Conservation (phyloP, 2,113 vertebrate genomes). For the Pseudorhombus dupliciocellatus region DNA sequence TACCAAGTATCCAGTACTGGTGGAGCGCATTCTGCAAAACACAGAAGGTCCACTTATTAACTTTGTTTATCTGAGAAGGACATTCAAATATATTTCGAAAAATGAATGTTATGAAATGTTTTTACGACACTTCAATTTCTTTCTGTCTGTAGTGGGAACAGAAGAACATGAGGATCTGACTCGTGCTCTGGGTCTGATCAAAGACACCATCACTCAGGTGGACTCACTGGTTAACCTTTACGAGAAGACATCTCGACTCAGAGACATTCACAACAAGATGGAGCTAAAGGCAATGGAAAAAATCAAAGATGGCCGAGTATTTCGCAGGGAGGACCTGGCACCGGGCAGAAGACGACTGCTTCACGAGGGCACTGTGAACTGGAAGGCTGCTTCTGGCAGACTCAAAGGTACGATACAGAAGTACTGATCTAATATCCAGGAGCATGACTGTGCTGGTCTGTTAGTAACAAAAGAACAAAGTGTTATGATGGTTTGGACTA, state of each 20-base stretch:
- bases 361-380: constrained; percentile 88
- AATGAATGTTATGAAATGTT: neutral
- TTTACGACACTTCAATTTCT: neutral
- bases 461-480: neutral
- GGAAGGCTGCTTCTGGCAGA: constrained; percentile 91
- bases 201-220: constrained; percentile 88
- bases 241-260: constrained; percentile 87
- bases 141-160: constrained; percentile 78
- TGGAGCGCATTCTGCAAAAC: constrained; percentile 92
- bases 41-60: constrained; percentile 84
- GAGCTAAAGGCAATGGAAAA: constrained; percentile 89
- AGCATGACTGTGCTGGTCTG: neutral
- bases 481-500: neutral
- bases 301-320: constrained; percentile 88
- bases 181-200: constrained; percentile 87
- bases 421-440: neutral
- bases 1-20: constrained; percentile 94
- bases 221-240: constrained; percentile 87
- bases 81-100: neutral
- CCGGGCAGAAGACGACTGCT: constrained; percentile 80
- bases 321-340: constrained; percentile 89
- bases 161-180: constrained; percentile 87
- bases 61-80: neutral
- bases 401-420: constrained; percentile 86
- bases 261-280: constrained; percentile 88